phyloP scores from a whole-genome alignment of 2,888 invertebrate species.

The Germaria angustata region DNA sequence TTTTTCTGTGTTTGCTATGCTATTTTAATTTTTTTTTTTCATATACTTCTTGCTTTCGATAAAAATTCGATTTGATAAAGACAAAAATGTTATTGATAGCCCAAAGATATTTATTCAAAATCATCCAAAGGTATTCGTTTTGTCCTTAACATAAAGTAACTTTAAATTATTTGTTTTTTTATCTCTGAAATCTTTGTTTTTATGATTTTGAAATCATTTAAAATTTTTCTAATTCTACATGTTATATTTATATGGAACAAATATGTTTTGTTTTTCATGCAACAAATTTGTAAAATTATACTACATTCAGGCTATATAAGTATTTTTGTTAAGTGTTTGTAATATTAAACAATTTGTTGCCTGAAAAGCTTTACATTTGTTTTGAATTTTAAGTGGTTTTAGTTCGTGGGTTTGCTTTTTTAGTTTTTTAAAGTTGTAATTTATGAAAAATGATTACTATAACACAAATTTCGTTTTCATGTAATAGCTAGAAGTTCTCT shows the following conservation, averaged over 20 bases:
- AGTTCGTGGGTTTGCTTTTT: no score
- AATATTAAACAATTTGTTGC: conserved; percentile 55
- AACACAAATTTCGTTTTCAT: no score
- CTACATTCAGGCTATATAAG: neutral
- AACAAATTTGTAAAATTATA: conserved; percentile 20
- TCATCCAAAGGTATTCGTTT: conserved; percentile 6
- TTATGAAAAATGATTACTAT: no score
- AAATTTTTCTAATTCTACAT: no score
- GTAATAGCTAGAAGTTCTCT: no score
- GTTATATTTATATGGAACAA: no score
- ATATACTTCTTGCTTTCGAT: conserved; percentile 6
- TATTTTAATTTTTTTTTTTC: conserved; percentile 1
- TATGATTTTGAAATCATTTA: conserved; percentile 10
- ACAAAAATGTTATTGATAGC: conserved; percentile 44
- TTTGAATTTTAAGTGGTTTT: neutral
- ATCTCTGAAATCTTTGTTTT: neutral
- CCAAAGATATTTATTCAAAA: conserved; percentile 19
- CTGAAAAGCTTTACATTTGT: neutral
- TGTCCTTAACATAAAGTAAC: neutral
- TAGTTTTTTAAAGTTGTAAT: no score
- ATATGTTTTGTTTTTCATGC: neutral
- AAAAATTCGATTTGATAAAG: neutral
- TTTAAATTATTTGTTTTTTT: conserved; percentile 9
- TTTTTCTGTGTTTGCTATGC: neutral
- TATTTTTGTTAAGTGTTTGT: neutral